Conservation (phyloP, 2,888 invertebrate species). For the Bombylius discolor region DNA sequence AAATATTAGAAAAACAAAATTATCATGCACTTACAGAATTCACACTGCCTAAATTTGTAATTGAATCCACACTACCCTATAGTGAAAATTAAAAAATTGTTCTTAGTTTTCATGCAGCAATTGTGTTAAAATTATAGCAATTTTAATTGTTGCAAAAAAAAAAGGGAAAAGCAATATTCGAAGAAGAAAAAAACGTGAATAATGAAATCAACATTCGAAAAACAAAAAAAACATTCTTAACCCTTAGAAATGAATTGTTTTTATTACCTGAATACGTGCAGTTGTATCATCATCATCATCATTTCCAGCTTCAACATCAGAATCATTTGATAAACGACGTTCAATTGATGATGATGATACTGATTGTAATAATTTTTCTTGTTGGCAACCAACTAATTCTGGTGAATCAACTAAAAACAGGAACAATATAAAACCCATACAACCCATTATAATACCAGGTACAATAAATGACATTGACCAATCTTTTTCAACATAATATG, state of each 20-base stretch:
- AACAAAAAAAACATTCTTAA: too few species aligned
- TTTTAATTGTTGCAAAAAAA: too few species aligned
- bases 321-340: slow-evolving; percentile 17
- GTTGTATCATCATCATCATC: slow-evolving; percentile 37
- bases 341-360: slow-evolving; percentile 9
- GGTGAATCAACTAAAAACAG: slow-evolving; percentile 78
- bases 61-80: slow-evolving; percentile 12
- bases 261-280: background rate
- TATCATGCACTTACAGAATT: slow-evolving; percentile 25
- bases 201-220: too few species aligned
- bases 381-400: slow-evolving; percentile 47
- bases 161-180: too few species aligned
- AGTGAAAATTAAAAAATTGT: slow-evolving; percentile 6
- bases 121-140: background rate
- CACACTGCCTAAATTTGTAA: slow-evolving; percentile 16
- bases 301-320: slow-evolving; percentile 36
- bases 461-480: slow-evolving; percentile 90
- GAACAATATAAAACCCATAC: slow-evolving; percentile 59
- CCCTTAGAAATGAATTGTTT: too few species aligned
- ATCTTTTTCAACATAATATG: slow-evolving; percentile 67
- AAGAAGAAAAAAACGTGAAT: too few species aligned
- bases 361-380: slow-evolving; percentile 10
- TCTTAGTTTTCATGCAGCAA: slow-evolving; percentile 5
- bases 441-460: slow-evolving; percentile 71
- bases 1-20: too few species aligned